A percentile compares a stretch with the other conserved stretches of the same genome.
phyloP scores from a whole-genome alignment of 1,140 invertebrate species.

The Leptonema lineaticorne region DNA sequence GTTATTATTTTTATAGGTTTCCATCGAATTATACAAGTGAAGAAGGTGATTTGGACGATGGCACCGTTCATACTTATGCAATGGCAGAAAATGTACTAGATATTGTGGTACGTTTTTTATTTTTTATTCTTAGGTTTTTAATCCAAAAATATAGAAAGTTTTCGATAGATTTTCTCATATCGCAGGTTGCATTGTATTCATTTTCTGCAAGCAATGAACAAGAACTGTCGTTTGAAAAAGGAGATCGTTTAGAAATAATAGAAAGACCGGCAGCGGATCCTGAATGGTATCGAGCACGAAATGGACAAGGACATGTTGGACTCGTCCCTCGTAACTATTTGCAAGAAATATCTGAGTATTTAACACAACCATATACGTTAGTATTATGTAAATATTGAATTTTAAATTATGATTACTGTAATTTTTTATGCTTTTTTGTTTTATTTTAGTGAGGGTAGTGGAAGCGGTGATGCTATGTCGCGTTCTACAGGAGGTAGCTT shows the following conservation, averaged over 20 bases:
- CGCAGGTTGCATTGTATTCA: slow-evolving; percentile 80
- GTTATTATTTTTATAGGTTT: slow-evolving; percentile 71
- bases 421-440: neutral
- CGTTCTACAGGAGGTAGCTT: slow-evolving; percentile 45
- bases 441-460: slow-evolving; percentile 42
- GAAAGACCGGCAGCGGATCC: slow-evolving; percentile 95
- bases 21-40: slow-evolving; percentile 96
- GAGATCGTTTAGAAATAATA: slow-evolving; percentile 90
- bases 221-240: slow-evolving; percentile 96
- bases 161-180: too few relatives aligned
- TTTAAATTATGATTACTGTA: too few relatives aligned
- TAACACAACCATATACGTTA: slow-evolving; percentile 74
- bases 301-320: slow-evolving; percentile 86
- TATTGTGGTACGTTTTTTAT: slow-evolving; percentile 71
- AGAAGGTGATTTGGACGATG: slow-evolving; percentile 83
- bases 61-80: slow-evolving; percentile 84
- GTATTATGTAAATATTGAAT: slow-evolving; percentile 21
- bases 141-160: neutral
- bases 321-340: slow-evolving; percentile 97
- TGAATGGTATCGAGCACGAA: slow-evolving; percentile 96
- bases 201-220: slow-evolving; percentile 95
- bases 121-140: neutral
- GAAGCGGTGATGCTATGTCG: slow-evolving; percentile 38
- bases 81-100: slow-evolving; percentile 92
- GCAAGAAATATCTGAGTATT: slow-evolving; percentile 84